Evolutionary conservation across 64 coral and sea anemone genomes (phyloP), one percentile per base, ranked within the genome.

Genomic region (Trachythela sp.): DNA sequence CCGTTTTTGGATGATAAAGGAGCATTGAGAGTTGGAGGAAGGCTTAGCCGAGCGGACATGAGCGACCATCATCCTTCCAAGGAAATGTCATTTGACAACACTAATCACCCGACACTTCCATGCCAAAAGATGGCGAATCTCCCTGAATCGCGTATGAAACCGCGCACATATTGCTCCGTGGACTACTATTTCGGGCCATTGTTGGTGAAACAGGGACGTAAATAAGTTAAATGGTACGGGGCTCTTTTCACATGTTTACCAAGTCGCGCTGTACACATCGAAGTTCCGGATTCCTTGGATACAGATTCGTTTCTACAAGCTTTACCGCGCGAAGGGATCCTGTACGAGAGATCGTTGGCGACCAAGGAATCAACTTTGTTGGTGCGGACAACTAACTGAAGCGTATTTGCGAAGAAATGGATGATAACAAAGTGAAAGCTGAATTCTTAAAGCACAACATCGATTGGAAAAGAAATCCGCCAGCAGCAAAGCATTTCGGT

Each of bases 101-200:
- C 22, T 89, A 22, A 76, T 83, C 34, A 89, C 77, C 32, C 33
- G 42, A 45, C 70, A 89, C 13, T 89, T 48, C 22, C 88, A 89
- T 27, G 45, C 84, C 39, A 42, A 45, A 50, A 42, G 36, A 85
- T 35, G 86, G 88, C 54, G 87, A 39, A 70, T 93, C 30, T 86
- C 87, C 39, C 56, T 86, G 45, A 93, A 89, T 39, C n/a, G n/a
- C n/a, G n/a, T n/a, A n/a, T n/a, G n/a, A 80, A 93, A 34, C 39
- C 89, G 34, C 87, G 34, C 41, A 40, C 86, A 77, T 88, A 83
- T 48, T 64, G 84, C 36, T 89, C 2, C 10, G 59, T 71, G 45
- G 77, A 54, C 17, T 75, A 84, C 22, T 92, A 70, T 50, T 84
- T 83, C 20, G 39, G 37, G 35, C 86, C 56, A 18, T 88, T 85